Base-by-base conservation (phyloP, 2,113 vertebrate genomes). In the Oncorhynchus mykiss region DNA sequence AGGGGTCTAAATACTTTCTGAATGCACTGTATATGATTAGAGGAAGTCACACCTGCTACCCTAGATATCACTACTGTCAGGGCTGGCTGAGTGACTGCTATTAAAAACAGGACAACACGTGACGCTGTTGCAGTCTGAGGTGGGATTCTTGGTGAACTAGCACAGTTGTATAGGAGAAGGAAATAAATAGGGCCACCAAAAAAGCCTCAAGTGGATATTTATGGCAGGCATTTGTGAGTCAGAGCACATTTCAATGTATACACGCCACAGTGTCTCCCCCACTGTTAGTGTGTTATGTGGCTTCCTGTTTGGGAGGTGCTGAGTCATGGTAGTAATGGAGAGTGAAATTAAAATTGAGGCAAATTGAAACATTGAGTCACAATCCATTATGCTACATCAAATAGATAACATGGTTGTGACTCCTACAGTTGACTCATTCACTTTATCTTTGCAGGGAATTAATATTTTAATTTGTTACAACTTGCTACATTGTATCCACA, bases 141-240 rank as follows among this genome's bases (percentile, higher is more conserved):
- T 68, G 14, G 31, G 3, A 34, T 68, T 68, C 14, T 39, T 68
- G 29, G 16, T 62, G n/a, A n/a, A 62, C 59, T 22, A 62, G 59
- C 8, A 68, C 67, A n/a, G 31, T 68, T 34, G 67, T 68, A 27
- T n/a, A 34, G 31, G 65, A 34, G 67, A 68, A 34, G 12, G 12
- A 29, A 67, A 31, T 13, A 67, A 29, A 68, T 34, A 68, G 6
- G 31, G 27, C 31, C 29, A 68, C 31, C 14, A 68, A 68, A 68
- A 68, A n/a, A 68, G 67, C 29, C 29, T 68, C 31, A 20, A 68
- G 67, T 68, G 31, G 5, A 68, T 68, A 27, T 68, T 68, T 18
- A 67, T 67, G 6, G 62, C 62, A 25, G 24, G 62, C 24, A 11
- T 67, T 67, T 68, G 67, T 68, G 67, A 68, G 67, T 68, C 67